Evolutionary conservation across 1,140 invertebrate genomes (phyloP).

Genomic region (Chironomus tepperi): DNA sequence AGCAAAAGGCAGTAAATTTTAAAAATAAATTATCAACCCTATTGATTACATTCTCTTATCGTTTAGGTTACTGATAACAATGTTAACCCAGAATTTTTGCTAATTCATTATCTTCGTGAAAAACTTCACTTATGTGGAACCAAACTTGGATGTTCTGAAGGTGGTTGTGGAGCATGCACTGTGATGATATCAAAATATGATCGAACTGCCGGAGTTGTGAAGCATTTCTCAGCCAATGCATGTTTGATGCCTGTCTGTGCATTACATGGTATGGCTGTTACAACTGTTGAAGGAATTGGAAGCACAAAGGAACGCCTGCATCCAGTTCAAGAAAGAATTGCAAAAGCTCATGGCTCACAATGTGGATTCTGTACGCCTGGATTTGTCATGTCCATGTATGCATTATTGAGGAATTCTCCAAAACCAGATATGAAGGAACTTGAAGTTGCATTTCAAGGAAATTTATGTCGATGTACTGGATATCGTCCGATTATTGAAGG

Average conservation of each 20-base stretch:
- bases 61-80: conserved; percentile 58
- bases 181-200: conserved; percentile 82
- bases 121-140: conserved; percentile 75
- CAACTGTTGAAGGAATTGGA: conserved; percentile 82
- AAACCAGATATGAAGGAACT: conserved; percentile 62
- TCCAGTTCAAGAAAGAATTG: conserved; percentile 77
- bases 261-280: conserved; percentile 76
- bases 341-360: conserved; percentile 80
- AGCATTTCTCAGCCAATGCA: conserved; percentile 82
- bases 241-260: conserved; percentile 77
- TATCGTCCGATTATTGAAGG: conserved; percentile 86
- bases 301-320: conserved; percentile 61
- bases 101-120: conserved; percentile 71
- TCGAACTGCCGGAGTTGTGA: conserved; percentile 52
- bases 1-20: too few relatives aligned
- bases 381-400: conserved; percentile 93
- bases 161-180: conserved; percentile 89
- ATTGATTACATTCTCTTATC: too few relatives aligned
- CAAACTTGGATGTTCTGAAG: conserved; percentile 86
- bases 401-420: conserved; percentile 56
- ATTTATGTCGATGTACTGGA: conserved; percentile 84
- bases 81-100: conserved; percentile 76
- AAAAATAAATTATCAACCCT: too few relatives aligned
- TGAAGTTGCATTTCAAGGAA: conserved; percentile 80
- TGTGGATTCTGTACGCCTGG: conserved; percentile 89